These are phyloP conservation scores for Leucoptera coffeella DNA, from an alignment of 2,888 invertebrate species.

Conservation along the genomic window DNA sequence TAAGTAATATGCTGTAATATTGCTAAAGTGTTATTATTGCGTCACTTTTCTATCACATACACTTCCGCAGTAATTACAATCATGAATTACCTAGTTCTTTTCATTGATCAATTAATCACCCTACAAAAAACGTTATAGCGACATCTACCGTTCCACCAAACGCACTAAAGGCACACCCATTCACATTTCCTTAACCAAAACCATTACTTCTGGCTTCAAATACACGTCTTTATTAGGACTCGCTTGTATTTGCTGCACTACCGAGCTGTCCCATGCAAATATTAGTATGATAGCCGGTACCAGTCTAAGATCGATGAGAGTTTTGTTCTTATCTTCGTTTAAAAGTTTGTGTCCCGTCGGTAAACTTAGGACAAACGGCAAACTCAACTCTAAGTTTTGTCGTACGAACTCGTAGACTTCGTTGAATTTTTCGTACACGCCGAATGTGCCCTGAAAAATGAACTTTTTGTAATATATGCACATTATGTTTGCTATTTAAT, in stretches of 20 bases:
- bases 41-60: too few species aligned
- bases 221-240: constrained; percentile 54
- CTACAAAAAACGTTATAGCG: too few species aligned
- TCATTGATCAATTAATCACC: too few species aligned
- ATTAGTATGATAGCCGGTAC: constrained; percentile 78
- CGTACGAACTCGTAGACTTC: constrained; percentile 74
- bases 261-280: constrained; percentile 61
- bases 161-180: not conserved
- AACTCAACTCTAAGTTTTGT: constrained; percentile 64
- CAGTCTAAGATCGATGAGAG: constrained; percentile 70
- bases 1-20: too few species aligned
- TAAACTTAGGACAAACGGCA: constrained; percentile 65
- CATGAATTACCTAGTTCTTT: too few species aligned
- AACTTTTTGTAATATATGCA: too few species aligned
- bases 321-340: constrained; percentile 63
- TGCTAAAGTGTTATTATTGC: too few species aligned
- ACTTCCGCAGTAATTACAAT: too few species aligned
- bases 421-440: constrained; percentile 70
- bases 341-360: constrained; percentile 64
- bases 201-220: constrained; percentile 72
- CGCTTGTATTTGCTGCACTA: constrained; percentile 40
- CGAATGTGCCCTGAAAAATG: constrained; percentile 75
- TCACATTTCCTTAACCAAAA: constrained; percentile 57
- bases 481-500: too few species aligned
- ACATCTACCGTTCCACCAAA: not conserved